phyloP scores from a whole-genome alignment of 1,140 invertebrate species.

The Leptonema lineaticorne region DNA sequence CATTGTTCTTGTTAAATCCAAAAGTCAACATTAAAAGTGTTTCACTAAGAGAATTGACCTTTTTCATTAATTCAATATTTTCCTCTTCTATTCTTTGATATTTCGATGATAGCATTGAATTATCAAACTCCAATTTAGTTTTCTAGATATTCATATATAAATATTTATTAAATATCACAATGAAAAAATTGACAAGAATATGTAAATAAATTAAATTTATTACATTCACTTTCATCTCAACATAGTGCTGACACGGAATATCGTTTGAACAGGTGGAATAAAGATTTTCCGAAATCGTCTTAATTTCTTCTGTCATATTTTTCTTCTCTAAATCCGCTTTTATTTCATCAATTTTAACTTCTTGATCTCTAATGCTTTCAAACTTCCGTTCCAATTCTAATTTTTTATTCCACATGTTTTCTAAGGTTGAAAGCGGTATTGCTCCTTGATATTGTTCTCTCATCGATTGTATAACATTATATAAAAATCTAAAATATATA shows the following conservation, averaged over 20 bases:
- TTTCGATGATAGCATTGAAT: neutral
- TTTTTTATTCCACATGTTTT: slow-evolving; percentile 47
- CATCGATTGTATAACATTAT: slow-evolving; percentile 47
- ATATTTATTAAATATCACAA: neutral
- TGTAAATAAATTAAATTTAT: slow-evolving; percentile 12
- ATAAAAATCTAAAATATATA: slow-evolving; percentile 46
- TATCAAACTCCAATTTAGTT: slow-evolving; percentile 29
- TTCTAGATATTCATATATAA: slow-evolving; percentile 23
- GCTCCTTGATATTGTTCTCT: slow-evolving; percentile 52
- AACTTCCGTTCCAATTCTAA: slow-evolving; percentile 46
- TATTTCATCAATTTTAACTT: slow-evolving; percentile 49
- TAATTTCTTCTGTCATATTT: neutral
- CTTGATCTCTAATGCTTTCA: slow-evolving; percentile 44
- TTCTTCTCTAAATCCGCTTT: slow-evolving; percentile 13
- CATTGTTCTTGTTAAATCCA: neutral
- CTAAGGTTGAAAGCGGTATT: slow-evolving; percentile 47
- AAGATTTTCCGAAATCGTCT: neutral
- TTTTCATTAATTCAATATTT: neutral
- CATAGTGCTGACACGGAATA: slow-evolving; percentile 46
- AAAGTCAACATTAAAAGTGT: neutral
- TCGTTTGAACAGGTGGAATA: slow-evolving; percentile 44
- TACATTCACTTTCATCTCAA: slow-evolving; percentile 49
- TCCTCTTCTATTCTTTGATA: neutral
- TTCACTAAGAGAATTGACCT: neutral
- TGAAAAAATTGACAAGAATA: neutral